Base-by-base conservation (phyloP, 1,140 invertebrate species). In the Micrasema minimum region DNA sequence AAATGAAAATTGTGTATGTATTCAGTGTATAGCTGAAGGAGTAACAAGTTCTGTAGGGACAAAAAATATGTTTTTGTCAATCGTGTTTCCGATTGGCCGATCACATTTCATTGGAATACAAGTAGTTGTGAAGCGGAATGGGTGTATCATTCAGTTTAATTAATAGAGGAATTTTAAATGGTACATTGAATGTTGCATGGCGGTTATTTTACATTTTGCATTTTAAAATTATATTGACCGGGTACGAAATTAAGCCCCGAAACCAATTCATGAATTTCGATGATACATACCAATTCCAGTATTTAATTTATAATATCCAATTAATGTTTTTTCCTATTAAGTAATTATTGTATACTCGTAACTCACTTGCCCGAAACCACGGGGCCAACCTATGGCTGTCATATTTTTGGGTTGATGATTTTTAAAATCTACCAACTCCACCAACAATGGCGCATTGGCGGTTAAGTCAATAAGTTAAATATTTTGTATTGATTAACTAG, bases 1-100 rank as follows among this genome's bases (percentile, higher is more conserved):
- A 67, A 67, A 67, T 67, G 45, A 64, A 62, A 35, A 71, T 31
- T 31, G 26, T 31, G 26, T 31, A 31, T 31, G 26, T 31, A 31
- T 7, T 31, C 26, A 31, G 26, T 31, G 26, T 31, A 31, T 7
- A 7, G 26, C 26, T 4, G 12, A 50, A 53, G 51, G 37, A 69
- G 57, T 20, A 35, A 55, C 45, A 64, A 64, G 69, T 41, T 51
- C 26, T 46, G 26, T n/a, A 23, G n/a, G 57, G 23, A 38, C 48
- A 64, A 67, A 67, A 72, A 67, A 67, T 67, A 72, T 72, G 64
- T 67, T 72, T 71, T 62, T 62, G 55, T 72, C 59, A 53, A 62
- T 68, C 57, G 20, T 45, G 55, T 68, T 69, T 72, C 41, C 66
- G 59, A 72, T 72, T 62, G 71, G 65, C 45, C 59, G 66, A 69